Percentiles rank a stretch among this genome's conserved stretches.
These are phyloP conservation scores for Dendroctonus ponderosae DNA, from an alignment of 1,140 invertebrate genomes.

Conservation along the genomic window DNA sequence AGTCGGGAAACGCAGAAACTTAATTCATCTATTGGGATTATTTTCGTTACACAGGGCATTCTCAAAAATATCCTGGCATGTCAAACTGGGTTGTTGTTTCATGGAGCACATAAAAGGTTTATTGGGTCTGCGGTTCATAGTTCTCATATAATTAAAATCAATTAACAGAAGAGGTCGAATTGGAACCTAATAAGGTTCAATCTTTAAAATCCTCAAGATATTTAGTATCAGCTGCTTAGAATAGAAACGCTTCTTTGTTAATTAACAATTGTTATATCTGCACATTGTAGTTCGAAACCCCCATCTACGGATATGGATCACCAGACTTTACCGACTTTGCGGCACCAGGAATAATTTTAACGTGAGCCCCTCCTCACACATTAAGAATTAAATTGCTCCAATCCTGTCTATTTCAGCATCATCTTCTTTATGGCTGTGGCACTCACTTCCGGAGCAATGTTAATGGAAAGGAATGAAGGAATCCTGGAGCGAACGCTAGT, in stretches of 20 bases:
- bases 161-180: too few species aligned
- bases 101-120: too few species aligned
- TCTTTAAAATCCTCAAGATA: too few species aligned
- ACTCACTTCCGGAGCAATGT: slow-evolving; percentile 87
- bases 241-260: neutral
- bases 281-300: slow-evolving; percentile 54
- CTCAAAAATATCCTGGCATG: too few species aligned
- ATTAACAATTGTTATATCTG: neutral
- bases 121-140: neutral
- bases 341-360: slow-evolving; percentile 90
- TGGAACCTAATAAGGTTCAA: too few species aligned
- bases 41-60: too few species aligned
- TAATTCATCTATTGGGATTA: too few species aligned
- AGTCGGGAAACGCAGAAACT: too few species aligned
- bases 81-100: too few species aligned
- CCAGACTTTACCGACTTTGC: slow-evolving; percentile 95
- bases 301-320: slow-evolving; percentile 79
- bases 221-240: too few species aligned
- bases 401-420: slow-evolving; percentile 64
- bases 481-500: slow-evolving; percentile 83
- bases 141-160: neutral
- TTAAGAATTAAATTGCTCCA: neutral
- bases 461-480: slow-evolving; percentile 91
- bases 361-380: slow-evolving; percentile 56
- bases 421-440: slow-evolving; percentile 92